phyloP scores from a whole-genome alignment of 2,113 vertebrate genomes.

The Paramormyrops kingsleyae region DNA sequence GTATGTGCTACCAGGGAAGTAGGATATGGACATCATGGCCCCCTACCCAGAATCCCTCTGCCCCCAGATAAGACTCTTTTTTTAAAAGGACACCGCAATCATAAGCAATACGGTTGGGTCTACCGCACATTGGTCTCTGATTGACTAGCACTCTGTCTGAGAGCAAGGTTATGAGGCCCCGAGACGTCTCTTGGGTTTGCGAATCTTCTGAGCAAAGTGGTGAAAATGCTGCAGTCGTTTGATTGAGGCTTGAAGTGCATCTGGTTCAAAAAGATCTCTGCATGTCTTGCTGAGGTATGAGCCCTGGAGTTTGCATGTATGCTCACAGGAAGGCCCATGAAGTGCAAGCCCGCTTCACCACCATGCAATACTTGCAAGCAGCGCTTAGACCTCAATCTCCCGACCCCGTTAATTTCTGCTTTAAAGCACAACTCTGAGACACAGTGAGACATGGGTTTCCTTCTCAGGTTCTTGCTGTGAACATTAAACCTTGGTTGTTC shows the following conservation, averaged over 20 bases:
- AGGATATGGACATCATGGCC: not conserved
- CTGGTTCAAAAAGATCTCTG: constrained; percentile 24
- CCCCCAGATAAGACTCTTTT: not conserved
- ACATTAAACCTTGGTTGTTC: constrained; percentile 28
- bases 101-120: not conserved
- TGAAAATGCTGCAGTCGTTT: constrained; percentile 35
- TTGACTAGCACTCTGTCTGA: not conserved
- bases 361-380: constrained; percentile 34
- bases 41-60: not conserved
- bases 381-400: constrained; percentile 38
- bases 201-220: constrained; percentile 51
- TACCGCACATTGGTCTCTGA: not conserved
- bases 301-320: constrained; percentile 49
- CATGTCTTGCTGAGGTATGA: constrained; percentile 30
- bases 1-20: not conserved
- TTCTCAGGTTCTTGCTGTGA: constrained; percentile 55
- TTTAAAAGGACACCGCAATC: not conserved
- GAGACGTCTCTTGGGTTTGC: constrained; percentile 7
- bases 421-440: constrained; percentile 39
- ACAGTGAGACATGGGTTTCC: constrained; percentile 51
- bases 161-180: not conserved
- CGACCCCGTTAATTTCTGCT: constrained; percentile 30
- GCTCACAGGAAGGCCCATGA: constrained; percentile 55
- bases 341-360: constrained; percentile 41
- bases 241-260: not conserved